Conservation (phyloP, 2,888 invertebrate species). For the Ctenicera cuprea region DNA sequence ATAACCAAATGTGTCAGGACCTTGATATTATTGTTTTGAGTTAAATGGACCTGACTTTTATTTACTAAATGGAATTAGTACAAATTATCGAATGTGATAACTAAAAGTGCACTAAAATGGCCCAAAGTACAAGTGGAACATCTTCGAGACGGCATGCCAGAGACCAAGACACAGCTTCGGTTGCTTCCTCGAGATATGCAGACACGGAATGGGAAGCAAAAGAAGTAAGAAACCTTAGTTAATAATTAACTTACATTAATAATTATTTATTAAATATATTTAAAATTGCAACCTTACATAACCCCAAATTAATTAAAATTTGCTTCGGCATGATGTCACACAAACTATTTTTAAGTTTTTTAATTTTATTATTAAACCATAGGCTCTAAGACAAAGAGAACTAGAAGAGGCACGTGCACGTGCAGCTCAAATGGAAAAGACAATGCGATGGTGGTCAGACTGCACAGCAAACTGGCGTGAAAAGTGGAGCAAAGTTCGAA, state of each 20-base stretch:
- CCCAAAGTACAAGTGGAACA: constrained; percentile 80
- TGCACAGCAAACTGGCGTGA: constrained; percentile 97
- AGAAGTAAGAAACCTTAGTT: constrained; percentile 74
- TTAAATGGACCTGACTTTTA: constrained; percentile 7
- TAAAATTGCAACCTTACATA: constrained; percentile 1
- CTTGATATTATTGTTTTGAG: constrained; percentile 24
- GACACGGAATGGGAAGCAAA: constrained; percentile 88
- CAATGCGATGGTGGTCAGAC: constrained; percentile 99
- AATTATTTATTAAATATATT: constrained; percentile 30
- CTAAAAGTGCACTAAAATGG: constrained; percentile 69
- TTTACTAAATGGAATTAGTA: constrained; percentile 31
- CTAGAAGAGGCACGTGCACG: constrained; percentile 95
- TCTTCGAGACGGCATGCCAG: constrained; percentile 78
- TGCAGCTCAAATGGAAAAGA: constrained; percentile 99
- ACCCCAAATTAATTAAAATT: background rate
- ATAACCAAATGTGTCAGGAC: constrained; percentile 39
- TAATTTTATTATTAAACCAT: constrained; percentile 17
- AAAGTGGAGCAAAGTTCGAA: constrained; percentile 96
- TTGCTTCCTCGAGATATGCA: constrained; percentile 78
- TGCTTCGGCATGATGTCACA: background rate
- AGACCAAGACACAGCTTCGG: constrained; percentile 78
- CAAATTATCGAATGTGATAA: constrained; percentile 43
- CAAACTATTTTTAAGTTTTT: constrained; percentile 7
- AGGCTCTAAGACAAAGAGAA: constrained; percentile 84
- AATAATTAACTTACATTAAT: constrained; percentile 2